Percentiles rank a stretch among this genome's conserved stretches.
These are phyloP conservation scores for Sturnus vulgaris DNA, from an alignment of 2,113 vertebrate genomes.

Conservation along the genomic window DNA sequence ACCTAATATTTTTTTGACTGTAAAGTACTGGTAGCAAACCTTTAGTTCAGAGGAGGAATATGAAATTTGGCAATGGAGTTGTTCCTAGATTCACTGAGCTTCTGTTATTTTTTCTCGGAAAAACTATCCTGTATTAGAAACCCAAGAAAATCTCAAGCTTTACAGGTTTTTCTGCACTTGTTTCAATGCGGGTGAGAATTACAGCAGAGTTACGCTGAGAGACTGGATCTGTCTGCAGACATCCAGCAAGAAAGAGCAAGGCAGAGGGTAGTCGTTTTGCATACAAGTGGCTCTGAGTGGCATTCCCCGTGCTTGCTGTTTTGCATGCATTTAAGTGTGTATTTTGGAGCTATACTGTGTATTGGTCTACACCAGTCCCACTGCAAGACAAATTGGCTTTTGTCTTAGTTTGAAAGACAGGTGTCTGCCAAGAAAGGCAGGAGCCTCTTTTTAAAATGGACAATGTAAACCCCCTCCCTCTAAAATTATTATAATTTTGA, in stretches of 20 bases:
- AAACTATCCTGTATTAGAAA: neutral
- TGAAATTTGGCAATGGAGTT: neutral
- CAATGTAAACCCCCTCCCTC: too few relatives aligned
- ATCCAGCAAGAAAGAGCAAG: neutral
- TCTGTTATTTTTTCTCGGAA: neutral
- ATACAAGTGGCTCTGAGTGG: fast-evolving
- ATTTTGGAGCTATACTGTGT: neutral
- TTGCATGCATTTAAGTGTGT: neutral
- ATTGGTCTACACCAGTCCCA: neutral
- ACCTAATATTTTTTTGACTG: neutral
- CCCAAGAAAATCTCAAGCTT: neutral
- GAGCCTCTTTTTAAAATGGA: too few relatives aligned
- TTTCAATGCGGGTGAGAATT: neutral
- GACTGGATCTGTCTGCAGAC: neutral
- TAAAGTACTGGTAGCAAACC: neutral
- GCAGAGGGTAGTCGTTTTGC: neutral
- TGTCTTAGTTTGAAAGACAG: too few relatives aligned
- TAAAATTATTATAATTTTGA: too few relatives aligned
- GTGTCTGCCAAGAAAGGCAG: too few relatives aligned
- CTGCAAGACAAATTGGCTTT: neutral
- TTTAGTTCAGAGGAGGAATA: neutral
- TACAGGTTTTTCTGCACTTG: neutral
- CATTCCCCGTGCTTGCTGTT: neutral
- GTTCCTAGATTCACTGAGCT: neutral
- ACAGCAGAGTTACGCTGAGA: neutral